Evolutionary conservation across 2,797 vertebrate genomes (phyloP).

Genomic region (Sciaenops ocellatus): DNA sequence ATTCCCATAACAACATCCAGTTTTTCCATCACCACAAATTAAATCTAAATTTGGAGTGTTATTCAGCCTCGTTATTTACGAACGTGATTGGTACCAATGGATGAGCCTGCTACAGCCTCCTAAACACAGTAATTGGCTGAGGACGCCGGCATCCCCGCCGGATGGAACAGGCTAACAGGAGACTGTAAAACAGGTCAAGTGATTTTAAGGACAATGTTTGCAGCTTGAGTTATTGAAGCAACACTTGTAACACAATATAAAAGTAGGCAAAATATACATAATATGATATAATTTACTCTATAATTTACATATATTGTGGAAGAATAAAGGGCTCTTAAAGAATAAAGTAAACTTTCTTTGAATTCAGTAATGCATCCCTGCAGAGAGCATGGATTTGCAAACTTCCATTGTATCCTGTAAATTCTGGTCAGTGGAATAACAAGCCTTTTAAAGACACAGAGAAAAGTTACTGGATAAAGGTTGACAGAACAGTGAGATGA

Average conservation of each 20-base stretch:
- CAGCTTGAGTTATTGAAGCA: not conserved
- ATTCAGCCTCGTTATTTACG: too few species aligned
- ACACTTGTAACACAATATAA: not conserved
- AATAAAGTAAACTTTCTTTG: not conserved
- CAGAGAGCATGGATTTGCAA: too few species aligned
- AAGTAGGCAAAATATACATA: not conserved
- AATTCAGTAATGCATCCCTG: too few species aligned
- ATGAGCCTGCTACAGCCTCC: too few species aligned
- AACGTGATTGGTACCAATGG: too few species aligned
- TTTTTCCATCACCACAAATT: too few species aligned
- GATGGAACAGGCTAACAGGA: not conserved
- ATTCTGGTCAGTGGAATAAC: not conserved
- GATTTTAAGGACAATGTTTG: not conserved
- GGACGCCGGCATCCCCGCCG: too few species aligned
- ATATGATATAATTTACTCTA: too few species aligned
- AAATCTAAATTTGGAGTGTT: too few species aligned
- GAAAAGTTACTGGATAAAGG: not conserved
- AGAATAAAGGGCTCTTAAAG: not conserved
- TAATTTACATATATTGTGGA: not conserved
- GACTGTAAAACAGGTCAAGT: not conserved
- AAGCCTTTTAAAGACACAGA: not conserved
- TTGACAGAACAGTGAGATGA: conserved; percentile 1
- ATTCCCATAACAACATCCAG: too few species aligned
- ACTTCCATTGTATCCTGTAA: not conserved
- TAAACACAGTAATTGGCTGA: too few species aligned